Conservation (phyloP, 92 coral and sea anemone species). For the Heteractis magnifica region DNA sequence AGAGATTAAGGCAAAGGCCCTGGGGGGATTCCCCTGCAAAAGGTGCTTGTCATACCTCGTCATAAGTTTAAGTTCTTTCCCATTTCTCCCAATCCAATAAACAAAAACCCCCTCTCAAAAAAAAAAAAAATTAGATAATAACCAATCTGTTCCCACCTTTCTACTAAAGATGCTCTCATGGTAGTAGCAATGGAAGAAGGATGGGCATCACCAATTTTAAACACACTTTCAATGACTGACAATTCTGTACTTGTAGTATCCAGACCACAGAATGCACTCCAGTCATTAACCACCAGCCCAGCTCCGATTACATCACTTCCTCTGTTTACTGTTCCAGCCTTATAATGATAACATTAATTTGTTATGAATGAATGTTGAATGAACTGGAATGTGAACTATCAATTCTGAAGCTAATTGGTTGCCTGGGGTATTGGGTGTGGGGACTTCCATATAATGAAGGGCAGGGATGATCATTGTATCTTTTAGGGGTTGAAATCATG, state of each 20-base stretch:
- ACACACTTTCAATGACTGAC: conserved; percentile 97
- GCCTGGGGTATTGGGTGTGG: too few relatives aligned
- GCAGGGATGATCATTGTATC: too few relatives aligned
- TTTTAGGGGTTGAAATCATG: too few relatives aligned
- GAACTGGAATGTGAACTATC: background rate
- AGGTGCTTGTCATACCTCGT: too few relatives aligned
- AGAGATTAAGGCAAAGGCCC: too few relatives aligned
- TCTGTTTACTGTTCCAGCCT: conserved; percentile 99
- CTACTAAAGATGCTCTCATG: conserved; percentile 93
- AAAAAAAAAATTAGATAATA: too few relatives aligned
- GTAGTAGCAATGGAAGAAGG: conserved; percentile 83
- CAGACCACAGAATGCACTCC: conserved; percentile 98
- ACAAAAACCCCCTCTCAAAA: too few relatives aligned
- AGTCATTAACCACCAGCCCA: conserved; percentile 97
- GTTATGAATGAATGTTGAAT: background rate
- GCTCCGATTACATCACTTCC: conserved; percentile 99
- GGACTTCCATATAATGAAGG: too few relatives aligned
- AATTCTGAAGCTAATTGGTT: too few relatives aligned
- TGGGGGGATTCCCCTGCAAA: too few relatives aligned
- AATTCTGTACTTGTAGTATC: conserved; percentile 97
- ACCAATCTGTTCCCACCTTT: conserved; percentile 54
- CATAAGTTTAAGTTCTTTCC: too few relatives aligned
- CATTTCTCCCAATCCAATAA: too few relatives aligned
- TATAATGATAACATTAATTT: background rate
- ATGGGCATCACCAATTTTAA: conserved; percentile 88